These are phyloP conservation scores for Capromys pilorides DNA, from an alignment of 2,797 vertebrate species.

Conservation along the genomic window DNA sequence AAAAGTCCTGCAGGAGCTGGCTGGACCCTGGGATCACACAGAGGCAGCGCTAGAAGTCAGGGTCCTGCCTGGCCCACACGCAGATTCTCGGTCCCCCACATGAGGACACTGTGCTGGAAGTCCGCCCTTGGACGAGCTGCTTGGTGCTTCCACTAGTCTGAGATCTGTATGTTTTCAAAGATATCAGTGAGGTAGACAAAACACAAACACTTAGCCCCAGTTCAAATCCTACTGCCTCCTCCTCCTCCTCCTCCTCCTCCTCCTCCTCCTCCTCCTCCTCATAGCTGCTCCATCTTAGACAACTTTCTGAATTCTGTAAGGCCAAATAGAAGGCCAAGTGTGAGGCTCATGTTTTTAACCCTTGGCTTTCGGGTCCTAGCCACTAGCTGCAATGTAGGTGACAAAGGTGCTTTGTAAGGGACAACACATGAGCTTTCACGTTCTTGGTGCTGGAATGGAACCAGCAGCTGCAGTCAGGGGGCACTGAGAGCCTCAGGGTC, in stretches of 20 bases:
- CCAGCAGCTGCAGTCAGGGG: not conserved
- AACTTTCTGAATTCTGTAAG: not conserved
- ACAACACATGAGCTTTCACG: not conserved
- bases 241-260: no score
- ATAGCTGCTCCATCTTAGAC: not conserved
- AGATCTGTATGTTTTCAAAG: not conserved
- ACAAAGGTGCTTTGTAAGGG: not conserved
- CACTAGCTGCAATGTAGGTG: not conserved
- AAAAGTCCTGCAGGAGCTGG: not conserved
- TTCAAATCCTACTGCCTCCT: not conserved
- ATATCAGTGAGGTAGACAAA: not conserved
- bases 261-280: no score
- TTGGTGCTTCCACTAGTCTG: not conserved
- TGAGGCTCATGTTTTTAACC: not conserved
- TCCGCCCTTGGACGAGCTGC: not conserved
- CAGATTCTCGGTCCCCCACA: not conserved
- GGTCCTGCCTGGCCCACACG: not conserved
- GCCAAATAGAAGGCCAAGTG: not conserved
- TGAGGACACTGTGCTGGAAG: not conserved
- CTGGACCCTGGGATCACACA: rapidly evolving
- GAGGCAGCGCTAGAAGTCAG: not conserved
- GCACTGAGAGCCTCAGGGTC: not conserved
- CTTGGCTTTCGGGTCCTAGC: not conserved
- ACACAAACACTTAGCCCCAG: no score
- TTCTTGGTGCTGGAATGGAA: not conserved